Evolutionary conservation across 2,797 vertebrate species (phyloP).

Genomic region (Neomorphus geoffroyi): DNA sequence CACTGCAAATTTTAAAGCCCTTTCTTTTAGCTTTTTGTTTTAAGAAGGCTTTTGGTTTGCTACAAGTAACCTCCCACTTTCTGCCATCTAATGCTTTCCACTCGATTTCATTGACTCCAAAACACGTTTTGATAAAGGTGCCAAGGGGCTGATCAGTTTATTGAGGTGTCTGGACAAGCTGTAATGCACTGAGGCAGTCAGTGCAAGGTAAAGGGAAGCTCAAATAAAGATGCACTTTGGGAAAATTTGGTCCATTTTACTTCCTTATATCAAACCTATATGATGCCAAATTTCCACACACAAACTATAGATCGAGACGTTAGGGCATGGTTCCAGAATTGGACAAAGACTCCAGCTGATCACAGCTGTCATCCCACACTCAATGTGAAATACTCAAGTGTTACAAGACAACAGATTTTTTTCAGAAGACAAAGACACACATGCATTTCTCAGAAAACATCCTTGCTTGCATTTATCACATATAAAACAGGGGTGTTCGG

Average conservation of each 20-base stretch:
- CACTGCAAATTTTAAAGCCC: not conserved
- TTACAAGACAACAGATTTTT: rapidly evolving
- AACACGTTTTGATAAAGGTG: conserved; percentile 31
- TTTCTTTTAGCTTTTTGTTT: not conserved
- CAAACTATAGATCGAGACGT: not conserved
- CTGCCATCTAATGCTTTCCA: not conserved
- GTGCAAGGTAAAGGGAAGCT: not conserved
- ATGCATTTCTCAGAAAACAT: not conserved
- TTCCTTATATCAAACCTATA: not conserved
- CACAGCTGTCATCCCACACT: not conserved
- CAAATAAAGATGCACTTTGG: not conserved
- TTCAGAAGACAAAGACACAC: not conserved
- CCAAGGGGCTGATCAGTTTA: conserved; percentile 38
- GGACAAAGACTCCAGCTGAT: not conserved
- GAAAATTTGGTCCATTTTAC: not conserved
- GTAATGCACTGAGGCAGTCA: not conserved
- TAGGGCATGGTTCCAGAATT: not conserved
- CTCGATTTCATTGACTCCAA: not conserved
- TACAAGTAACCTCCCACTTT: not conserved
- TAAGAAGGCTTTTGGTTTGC: not conserved
- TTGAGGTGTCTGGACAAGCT: conserved; percentile 19
- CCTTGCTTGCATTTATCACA: not conserved
- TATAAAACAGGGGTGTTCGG: not conserved
- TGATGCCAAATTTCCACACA: not conserved
- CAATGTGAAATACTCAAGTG: not conserved